Base-by-base conservation (phyloP, 2,797 vertebrate species). In the Protonibea diacanthus region DNA sequence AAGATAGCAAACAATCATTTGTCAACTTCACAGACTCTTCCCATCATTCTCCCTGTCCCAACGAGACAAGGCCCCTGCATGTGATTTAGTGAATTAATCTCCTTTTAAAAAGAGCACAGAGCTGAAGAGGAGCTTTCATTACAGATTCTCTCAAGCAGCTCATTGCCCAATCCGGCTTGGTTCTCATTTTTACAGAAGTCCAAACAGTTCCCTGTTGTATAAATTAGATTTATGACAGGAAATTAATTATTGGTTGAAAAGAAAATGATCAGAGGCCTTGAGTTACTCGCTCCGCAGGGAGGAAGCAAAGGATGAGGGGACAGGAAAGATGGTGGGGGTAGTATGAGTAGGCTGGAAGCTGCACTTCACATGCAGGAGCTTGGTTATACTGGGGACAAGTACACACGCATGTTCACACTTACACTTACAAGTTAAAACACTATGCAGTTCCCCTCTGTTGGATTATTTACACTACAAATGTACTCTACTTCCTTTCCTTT, bases 1-100 rank as follows among this genome's bases (percentile, higher is more conserved):
- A 61, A 75, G 73, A 85, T 57, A 60, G 56, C 63, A 83, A 38
- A 55, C 66, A 76, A 83, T 83, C 13, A 81, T 87, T 76, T 72
- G 53, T 83, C 47, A 83, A 62, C 78, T 80, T 87, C 78, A 57
- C 57, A 59, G 74, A 53, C 42, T 70, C 62, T 68, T 77, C 71
- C 68, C 74, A 76, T 80, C 71, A 51, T 44, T 80, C 65, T 53
- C 59, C 17, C 61, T 42, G 70, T 77, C 78, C 60, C 6, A 5
- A 40, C 2, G 55, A 80, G 73, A 71, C 9, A 51, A 21, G 66
- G 53, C 63, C 67, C 61, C 68, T 47, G 52, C 47, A 58, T 83
- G 92, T 78, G 78, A 92, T 92, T 88, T 88, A 90, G 73, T 86
- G 84, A 81, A 85, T 89, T 88, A 82, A 92, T 92, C 86, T 90